Base-by-base conservation (phyloP, 2,113 vertebrate genomes). In the Chaetura pelagica region DNA sequence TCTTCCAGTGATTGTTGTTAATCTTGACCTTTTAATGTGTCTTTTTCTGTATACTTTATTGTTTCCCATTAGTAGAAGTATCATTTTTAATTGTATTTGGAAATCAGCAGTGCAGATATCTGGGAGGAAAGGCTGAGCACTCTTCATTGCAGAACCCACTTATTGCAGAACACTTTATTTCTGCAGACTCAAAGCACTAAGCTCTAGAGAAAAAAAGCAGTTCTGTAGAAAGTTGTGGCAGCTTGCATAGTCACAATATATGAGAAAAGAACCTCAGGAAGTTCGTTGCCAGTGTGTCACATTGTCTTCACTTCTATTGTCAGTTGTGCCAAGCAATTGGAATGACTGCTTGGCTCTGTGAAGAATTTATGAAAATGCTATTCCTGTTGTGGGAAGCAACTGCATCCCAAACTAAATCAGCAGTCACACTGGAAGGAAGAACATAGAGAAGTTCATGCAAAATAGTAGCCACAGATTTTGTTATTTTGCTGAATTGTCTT, bases 321-420 rank as follows among this genome's bases (percentile, higher is more conserved):
- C 83, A 42, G 44, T 57, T 75, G 1, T 89, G 87, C 79, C 75
- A 90, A 54, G 75, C 79, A 91, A 52, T 72, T 27, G 7, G 9
- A 80, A 49, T 48, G 67, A 79, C 58, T 89, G 34, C 38, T 61
- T 86, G 62, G 68, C 63, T 61, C 24, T 73, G 18, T 58, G 71
- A 93, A 86, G 78, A 77, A 77, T 77, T 88, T 80, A 63, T 69
- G 58, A 58, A 92, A 92, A 89, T 94, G 30, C 23, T 90, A 2
- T 63, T 94, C 26, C 69, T 87, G 23, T 23, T 95, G 32, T 51
- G 51, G 79, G 79, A 83, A 93, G 69, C 44, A 67, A 30, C 58
- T 82, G 40, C 23, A 72, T 84, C 34, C 38, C 73, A 71, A 94
- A 84, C 16, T 40, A 81, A 74, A 93, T 63, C 17, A 51, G 42